A percentile compares a stretch with the other conserved stretches of the same genome.
Conservation (phyloP, 1,140 invertebrate species). For the Batillaria attramentaria region DNA sequence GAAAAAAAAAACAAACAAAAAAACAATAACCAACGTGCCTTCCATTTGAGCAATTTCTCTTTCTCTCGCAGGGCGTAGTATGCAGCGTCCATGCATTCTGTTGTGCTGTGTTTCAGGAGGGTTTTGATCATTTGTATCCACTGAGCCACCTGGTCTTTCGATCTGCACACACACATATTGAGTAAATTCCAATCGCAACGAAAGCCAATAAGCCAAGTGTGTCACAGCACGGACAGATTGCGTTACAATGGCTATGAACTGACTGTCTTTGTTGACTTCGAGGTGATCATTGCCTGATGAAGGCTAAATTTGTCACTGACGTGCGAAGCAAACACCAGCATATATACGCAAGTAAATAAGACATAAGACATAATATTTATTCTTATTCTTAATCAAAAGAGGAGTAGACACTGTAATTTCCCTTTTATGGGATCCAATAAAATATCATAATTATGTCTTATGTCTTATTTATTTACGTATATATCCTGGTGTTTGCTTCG, state of each 20-base stretch:
- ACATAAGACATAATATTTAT: too few relatives aligned
- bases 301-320: too few relatives aligned
- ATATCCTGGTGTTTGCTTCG: too few relatives aligned
- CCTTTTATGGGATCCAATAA: too few relatives aligned
- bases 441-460: neutral
- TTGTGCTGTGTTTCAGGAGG: neutral
- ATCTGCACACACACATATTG: slow-evolving; percentile 10
- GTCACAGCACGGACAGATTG: too few relatives aligned
- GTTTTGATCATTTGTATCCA: slow-evolving; percentile 30
- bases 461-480: neutral
- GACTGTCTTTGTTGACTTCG: too few relatives aligned
- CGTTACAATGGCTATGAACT: too few relatives aligned
- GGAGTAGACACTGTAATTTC: too few relatives aligned
- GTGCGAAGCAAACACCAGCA: too few relatives aligned
- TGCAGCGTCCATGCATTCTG: slow-evolving; percentile 1
- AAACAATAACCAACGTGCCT: too few relatives aligned
- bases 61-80: slow-evolving; percentile 22
- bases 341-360: neutral
- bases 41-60: slow-evolving; percentile 33
- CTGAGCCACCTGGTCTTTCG: slow-evolving; percentile 13
- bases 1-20: too few relatives aligned
- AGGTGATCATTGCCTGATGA: neutral
- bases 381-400: too few relatives aligned
- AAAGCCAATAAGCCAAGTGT: neutral
- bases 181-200: neutral